A percentile compares a stretch with the other conserved stretches of the same genome.
Conservation (phyloP, 1,140 invertebrate genomes). For the Formica exsecta region DNA sequence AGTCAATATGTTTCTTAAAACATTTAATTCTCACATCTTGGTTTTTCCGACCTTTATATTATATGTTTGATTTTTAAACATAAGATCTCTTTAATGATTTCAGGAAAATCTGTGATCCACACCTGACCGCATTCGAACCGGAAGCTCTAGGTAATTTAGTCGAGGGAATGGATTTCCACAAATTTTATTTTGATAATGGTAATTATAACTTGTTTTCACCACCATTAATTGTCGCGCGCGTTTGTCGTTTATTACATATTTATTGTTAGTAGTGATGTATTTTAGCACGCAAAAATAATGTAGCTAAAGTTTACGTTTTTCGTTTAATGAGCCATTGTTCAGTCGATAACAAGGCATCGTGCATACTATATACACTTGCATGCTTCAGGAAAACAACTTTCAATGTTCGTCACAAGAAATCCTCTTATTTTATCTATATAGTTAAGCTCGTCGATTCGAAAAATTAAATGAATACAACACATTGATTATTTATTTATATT, state of each 20-base stretch:
- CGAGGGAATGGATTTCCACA: constrained; percentile 99
- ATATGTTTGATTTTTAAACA: neutral
- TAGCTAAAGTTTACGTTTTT: constrained; percentile 1
- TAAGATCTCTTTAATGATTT: constrained; percentile 72
- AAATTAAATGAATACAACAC: neutral
- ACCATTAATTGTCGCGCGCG: no score
- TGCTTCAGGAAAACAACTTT: neutral
- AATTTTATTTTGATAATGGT: constrained; percentile 99
- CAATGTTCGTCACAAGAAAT: neutral
- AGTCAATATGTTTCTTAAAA: no score
- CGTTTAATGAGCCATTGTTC: neutral
- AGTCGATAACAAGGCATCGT: neutral
- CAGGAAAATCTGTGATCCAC: constrained; percentile 99
- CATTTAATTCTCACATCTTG: no score
- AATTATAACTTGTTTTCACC: constrained; percentile 80
- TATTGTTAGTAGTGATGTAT: neutral
- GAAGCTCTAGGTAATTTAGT: constrained; percentile 99
- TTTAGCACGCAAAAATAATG: constrained; percentile 24
- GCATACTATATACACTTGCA: neutral
- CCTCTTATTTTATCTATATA: neutral
- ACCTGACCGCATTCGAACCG: constrained; percentile 99
- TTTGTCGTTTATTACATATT: constrained; percentile 59
- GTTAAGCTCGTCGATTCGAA: neutral
- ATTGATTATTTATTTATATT: neutral
- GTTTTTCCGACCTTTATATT: no score